phyloP scores from a whole-genome alignment of 2,888 invertebrate genomes.

The Cistogaster globosa region DNA sequence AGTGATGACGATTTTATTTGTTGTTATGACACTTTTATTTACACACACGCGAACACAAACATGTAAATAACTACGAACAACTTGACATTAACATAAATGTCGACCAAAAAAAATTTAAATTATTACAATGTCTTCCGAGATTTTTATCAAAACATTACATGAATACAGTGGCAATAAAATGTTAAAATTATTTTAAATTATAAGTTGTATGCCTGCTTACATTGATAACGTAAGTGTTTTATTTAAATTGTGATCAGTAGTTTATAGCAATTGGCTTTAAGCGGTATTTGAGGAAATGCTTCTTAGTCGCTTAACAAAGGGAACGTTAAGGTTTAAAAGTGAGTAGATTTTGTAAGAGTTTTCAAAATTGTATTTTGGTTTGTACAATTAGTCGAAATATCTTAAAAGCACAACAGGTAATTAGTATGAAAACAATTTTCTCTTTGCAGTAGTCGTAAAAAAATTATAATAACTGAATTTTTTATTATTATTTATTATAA shows the following conservation, averaged over 20 bases:
- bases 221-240: not conserved
- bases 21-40: constrained; percentile 48
- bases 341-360: too few relatives aligned
- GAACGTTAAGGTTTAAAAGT: too few relatives aligned
- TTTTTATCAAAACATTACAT: constrained; percentile 71
- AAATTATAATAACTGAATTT: too few relatives aligned
- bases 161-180: constrained; percentile 55
- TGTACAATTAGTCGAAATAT: too few relatives aligned
- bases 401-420: too few relatives aligned
- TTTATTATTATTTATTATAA: too few relatives aligned
- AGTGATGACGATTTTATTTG: constrained; percentile 41
- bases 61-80: constrained; percentile 10
- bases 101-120: constrained; percentile 32
- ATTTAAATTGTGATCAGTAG: constrained; percentile 6
- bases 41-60: not conserved
- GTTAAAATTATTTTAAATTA: constrained; percentile 75
- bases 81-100: constrained; percentile 48
- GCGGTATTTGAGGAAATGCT: not conserved
- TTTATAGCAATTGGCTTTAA: not conserved
- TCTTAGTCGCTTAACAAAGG: not conserved
- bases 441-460: too few relatives aligned
- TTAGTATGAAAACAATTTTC: too few relatives aligned
- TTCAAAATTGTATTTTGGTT: too few relatives aligned
- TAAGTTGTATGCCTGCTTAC: constrained; percentile 72
- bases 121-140: constrained; percentile 54